Base-by-base conservation (phyloP, 2,797 vertebrate species). In the Ctenopoma kingsleyae region DNA sequence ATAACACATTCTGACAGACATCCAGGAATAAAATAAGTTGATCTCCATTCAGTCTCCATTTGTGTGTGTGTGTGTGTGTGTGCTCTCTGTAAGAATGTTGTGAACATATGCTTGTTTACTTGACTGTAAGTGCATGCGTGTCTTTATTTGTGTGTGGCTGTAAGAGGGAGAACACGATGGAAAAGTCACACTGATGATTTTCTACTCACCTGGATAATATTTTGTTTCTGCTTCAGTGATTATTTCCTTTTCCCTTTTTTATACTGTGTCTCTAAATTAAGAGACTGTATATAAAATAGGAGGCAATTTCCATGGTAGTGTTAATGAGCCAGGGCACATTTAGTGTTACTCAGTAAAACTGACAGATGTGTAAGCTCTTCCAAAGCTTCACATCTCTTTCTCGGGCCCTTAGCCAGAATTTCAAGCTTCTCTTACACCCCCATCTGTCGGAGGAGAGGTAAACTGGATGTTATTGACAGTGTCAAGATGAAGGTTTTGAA, bases 1-100 rank as follows among this genome's bases (percentile, higher is more conserved):
- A 96, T 95, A 93, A 94, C 92, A 86, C 91, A 90, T 91, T 92
- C 71, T 94, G 92, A 96, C 93, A 93, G 91, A 92, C 92, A 89
- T 83, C 91, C 92, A 84, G 93, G 58, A 83, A 76, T 76, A 40
- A 74, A 81, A 85, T 58, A 66, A 70, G 67, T 67, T 84, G 30
- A 86, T 85, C 73, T 71, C 48, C 25, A 48, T 78, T 67, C 25
- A 7, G 2, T 50, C 25, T 76, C 10, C 3, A 22, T 52, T 23
- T 60, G 48, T 6, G 64, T 67, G n/a, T 55, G 5, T 44, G 19
- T 27, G 0, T 8, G 56, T 25, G 30, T 30, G 2, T 32, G 25
- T n/a, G n/a, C 8, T 16, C 5, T 46, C 10, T 38, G 5, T 13
- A 49, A 44, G 15, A 41, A 67, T 51, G 41, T 20, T 43, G 4